Conservation (phyloP, 2,888 invertebrate genomes). For the Drosophila maculinotata region DNA sequence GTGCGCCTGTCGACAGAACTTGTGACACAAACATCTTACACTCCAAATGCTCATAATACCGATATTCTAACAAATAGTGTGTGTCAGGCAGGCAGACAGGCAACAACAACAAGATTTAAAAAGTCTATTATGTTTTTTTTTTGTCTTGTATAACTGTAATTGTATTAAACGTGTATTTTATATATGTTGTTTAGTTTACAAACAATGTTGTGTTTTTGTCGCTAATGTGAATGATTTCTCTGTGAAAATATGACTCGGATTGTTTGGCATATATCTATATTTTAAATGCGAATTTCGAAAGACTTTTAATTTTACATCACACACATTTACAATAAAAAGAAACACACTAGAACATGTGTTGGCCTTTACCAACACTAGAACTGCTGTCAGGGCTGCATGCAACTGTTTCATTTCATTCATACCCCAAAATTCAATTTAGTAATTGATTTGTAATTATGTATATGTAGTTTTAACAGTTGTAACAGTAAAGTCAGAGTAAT, state of each 20-base stretch:
- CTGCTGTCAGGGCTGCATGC: neutral
- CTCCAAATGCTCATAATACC: conserved; percentile 79
- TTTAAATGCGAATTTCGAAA: conserved; percentile 52
- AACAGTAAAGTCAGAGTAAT: too few relatives aligned
- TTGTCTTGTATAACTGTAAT: conserved; percentile 69
- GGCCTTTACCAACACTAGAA: conserved; percentile 28
- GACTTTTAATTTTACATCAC: conserved; percentile 51
- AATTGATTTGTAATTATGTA: too few relatives aligned
- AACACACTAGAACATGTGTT: conserved; percentile 6
- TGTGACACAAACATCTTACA: conserved; percentile 65
- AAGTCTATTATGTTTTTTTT: conserved; percentile 30
- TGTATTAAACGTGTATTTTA: conserved; percentile 46
- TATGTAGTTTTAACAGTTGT: too few relatives aligned
- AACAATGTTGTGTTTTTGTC: conserved; percentile 30
- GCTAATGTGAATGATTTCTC: conserved; percentile 56
- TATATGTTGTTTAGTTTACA: conserved; percentile 17
- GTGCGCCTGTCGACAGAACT: conserved; percentile 75
- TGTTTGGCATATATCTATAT: conserved; percentile 33
- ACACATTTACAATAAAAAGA: conserved; percentile 30
- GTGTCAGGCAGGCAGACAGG: conserved; percentile 10
- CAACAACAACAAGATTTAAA: conserved; percentile 47
- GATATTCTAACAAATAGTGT: conserved; percentile 39
- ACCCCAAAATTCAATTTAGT: too few relatives aligned
- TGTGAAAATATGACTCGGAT: conserved; percentile 48
- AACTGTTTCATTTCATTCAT: neutral